phyloP scores from a whole-genome alignment of 2,888 invertebrate species.

The Ommatoiulus sabulosus region DNA sequence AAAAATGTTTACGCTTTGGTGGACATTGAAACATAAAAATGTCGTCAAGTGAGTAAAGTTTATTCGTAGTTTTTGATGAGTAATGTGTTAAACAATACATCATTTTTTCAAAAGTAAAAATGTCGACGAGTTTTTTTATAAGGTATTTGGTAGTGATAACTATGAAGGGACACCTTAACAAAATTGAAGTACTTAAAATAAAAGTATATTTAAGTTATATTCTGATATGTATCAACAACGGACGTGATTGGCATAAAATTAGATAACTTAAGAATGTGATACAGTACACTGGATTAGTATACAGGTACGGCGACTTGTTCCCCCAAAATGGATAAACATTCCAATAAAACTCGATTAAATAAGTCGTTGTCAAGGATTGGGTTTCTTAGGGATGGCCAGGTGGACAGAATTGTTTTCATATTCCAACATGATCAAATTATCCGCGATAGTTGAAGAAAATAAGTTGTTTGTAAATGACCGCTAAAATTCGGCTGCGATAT shows the following conservation, averaged over 20 bases:
- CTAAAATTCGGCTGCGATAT: neutral
- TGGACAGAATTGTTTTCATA: neutral
- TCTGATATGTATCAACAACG: neutral
- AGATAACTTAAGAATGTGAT: neutral
- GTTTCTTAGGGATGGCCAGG: neutral
- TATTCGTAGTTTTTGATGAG: neutral
- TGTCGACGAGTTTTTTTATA: neutral
- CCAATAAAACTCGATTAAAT: neutral
- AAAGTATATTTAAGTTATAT: neutral
- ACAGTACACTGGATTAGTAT: neutral
- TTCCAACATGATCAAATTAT: neutral
- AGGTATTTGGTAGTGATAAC: neutral
- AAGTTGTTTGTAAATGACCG: neutral
- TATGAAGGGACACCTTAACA: neutral
- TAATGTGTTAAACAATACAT: neutral
- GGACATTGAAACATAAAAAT: neutral
- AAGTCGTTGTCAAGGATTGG: constrained; percentile 1
- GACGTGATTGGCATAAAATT: neutral
- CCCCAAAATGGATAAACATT: neutral
- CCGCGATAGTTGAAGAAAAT: neutral
- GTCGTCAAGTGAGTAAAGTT: neutral
- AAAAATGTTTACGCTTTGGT: neutral
- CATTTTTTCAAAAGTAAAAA: neutral
- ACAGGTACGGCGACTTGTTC: neutral
- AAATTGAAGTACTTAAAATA: neutral